Percentiles rank a stretch among this genome's conserved stretches.
These are phyloP conservation scores for Papilio protenor DNA, from an alignment of 2,888 invertebrate genomes.

Conservation along the genomic window DNA sequence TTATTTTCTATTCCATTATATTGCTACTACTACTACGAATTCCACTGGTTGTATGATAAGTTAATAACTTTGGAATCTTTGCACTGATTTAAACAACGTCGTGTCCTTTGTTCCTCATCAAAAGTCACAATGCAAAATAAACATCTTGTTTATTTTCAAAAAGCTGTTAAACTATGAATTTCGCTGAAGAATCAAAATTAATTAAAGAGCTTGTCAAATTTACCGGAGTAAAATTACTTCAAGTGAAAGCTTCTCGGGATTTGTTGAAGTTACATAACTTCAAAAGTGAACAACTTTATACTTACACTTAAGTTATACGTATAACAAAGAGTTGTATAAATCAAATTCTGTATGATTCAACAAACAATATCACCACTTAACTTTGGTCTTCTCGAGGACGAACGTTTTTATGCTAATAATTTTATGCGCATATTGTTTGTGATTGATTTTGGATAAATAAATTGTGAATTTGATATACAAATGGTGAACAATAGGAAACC, in stretches of 20 bases:
- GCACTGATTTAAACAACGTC: neutral
- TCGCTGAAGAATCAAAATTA: conserved; percentile 19
- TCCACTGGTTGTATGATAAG: neutral
- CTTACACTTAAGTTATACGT: conserved; percentile 8
- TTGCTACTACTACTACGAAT: too few species aligned
- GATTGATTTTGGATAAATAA: neutral
- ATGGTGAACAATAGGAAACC: neutral
- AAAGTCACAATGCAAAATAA: neutral
- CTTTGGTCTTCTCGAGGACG: neutral
- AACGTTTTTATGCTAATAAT: neutral
- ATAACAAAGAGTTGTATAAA: neutral
- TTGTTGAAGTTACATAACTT: conserved; percentile 33
- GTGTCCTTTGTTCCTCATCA: neutral
- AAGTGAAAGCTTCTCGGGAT: conserved; percentile 22
- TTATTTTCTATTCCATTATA: neutral
- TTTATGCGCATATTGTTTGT: too few species aligned
- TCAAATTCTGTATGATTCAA: neutral
- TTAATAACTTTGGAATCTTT: neutral
- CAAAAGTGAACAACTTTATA: conserved; percentile 23
- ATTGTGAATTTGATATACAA: neutral
- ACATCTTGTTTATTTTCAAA: neutral
- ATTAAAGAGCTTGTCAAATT: conserved; percentile 36
- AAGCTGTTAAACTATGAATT: conserved; percentile 1
- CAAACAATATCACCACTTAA: neutral
- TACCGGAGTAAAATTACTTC: conserved; percentile 26